phyloP scores from a whole-genome alignment of 2,113 vertebrate genomes.

The Pomatorhinus ruficollis region DNA sequence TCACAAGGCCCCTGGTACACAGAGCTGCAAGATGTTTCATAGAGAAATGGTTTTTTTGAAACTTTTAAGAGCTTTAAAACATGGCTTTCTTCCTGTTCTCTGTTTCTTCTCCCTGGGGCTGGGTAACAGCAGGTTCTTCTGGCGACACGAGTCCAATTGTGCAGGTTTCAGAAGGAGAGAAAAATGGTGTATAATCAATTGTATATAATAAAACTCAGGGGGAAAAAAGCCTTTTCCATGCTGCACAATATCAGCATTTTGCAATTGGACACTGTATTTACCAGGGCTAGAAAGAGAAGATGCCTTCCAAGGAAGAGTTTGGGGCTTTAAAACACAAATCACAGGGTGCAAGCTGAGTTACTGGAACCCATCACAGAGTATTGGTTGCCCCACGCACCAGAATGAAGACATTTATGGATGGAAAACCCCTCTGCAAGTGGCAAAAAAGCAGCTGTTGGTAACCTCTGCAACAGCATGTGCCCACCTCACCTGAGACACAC shows the following conservation, averaged over 20 bases:
- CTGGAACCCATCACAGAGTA: background rate
- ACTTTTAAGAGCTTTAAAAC: constrained; percentile 59
- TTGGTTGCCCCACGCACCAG: background rate
- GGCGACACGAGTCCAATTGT: constrained; percentile 66
- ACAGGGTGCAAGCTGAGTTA: background rate
- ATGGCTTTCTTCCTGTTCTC: constrained; percentile 50
- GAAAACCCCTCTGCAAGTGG: background rate
- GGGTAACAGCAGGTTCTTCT: constrained; percentile 68
- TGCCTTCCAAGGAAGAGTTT: constrained; percentile 6
- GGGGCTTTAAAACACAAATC: background rate
- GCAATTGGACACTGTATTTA: constrained; percentile 61
- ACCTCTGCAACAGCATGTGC: background rate
- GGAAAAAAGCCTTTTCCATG: constrained; percentile 64
- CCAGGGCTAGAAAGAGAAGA: constrained; percentile 19
- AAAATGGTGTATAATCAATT: constrained; percentile 67
- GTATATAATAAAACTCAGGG: constrained; percentile 60
- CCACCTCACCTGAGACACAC: background rate
- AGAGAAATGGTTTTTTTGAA: background rate
- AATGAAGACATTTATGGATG: background rate
- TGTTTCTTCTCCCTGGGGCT: constrained; percentile 60
- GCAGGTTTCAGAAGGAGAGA: constrained; percentile 64
- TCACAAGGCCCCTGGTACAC: background rate
- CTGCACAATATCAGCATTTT: constrained; percentile 59
- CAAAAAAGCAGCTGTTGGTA: background rate
- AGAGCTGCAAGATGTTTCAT: background rate